Evolutionary conservation across 2,113 vertebrate species (phyloP).

Genomic region (Anoura caudifer): DNA sequence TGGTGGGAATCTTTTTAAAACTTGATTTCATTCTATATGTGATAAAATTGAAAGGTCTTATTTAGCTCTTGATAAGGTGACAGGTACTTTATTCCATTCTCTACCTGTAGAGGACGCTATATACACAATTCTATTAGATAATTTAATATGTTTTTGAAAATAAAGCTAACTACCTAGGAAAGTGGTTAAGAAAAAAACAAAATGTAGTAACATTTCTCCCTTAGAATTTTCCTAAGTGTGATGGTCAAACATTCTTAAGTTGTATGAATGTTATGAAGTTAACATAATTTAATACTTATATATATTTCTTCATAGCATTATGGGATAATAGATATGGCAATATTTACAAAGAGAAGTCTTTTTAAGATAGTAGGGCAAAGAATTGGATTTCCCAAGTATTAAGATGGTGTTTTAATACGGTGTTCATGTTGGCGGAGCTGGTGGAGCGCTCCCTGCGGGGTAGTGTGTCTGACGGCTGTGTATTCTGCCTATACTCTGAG

Average conservation of each 20-base stretch:
- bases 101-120: neutral
- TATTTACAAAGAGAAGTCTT: neutral
- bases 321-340: neutral
- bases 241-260: neutral
- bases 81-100: neutral
- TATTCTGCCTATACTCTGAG: neutral
- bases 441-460: neutral
- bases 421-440: neutral
- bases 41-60: neutral
- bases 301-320: neutral
- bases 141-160: constrained; percentile 31
- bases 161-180: neutral
- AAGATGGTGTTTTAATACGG: neutral
- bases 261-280: neutral
- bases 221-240: neutral
- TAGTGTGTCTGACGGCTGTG: neutral
- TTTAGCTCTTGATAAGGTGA: neutral
- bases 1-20: neutral
- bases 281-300: constrained; percentile 14
- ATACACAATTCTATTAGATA: neutral
- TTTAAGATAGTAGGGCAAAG: neutral
- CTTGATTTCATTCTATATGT: neutral
- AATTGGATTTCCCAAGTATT: neutral
- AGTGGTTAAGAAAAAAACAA: neutral
- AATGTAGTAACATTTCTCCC: neutral